Evolutionary conservation across 2,888 invertebrate species (phyloP), one percentile per base, ranked within the genome.

Genomic region (Amaurobius ferox): DNA sequence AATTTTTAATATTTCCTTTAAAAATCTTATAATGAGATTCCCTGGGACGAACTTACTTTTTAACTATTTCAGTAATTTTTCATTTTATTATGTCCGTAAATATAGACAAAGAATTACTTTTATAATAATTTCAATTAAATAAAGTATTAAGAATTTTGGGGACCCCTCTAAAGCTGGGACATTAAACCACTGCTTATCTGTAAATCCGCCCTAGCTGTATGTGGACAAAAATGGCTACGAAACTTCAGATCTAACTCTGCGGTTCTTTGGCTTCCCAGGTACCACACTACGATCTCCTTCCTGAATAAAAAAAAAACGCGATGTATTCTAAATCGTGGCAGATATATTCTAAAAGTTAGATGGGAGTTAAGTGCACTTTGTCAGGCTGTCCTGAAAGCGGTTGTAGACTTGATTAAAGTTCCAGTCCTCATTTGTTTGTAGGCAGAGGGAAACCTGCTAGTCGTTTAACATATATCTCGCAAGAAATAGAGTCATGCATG

Each of bases 361-460:
- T 39, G 76, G 77, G 72, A 77, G 83, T 85, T 85, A 85, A 39
- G 28, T 28, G 29, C 72, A 77, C 72, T 85, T 85, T 77, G 83
- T 85, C 83, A 77, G 71, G n/a, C 83, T 85, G 83, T 85, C 83
- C 77, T 48, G 64, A 72, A 77, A 77, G 76, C 70, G 81, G 81
- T 76, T 76, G 70, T 62, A 85, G 83, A 85, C 83, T 85, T 85
- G 83, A 85, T 85, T 85, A 85, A 85, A 85, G 81, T 83, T 76
- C 48, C 61, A 61, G 9, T 72, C 64, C 79, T 29, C 48, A 26
- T 55, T 55, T 55, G 23, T 55, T 55, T 48, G 71, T n/a, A 30
- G 35, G 16, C 23, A 30, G 68, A 73, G 55, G 29, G 40, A 62
- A 62, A 68, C 1, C 40, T 35, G 28, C 26, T 0, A 3, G 32